phyloP scores from a whole-genome alignment of 2,888 invertebrate species.

The Arctia plantaginis region DNA sequence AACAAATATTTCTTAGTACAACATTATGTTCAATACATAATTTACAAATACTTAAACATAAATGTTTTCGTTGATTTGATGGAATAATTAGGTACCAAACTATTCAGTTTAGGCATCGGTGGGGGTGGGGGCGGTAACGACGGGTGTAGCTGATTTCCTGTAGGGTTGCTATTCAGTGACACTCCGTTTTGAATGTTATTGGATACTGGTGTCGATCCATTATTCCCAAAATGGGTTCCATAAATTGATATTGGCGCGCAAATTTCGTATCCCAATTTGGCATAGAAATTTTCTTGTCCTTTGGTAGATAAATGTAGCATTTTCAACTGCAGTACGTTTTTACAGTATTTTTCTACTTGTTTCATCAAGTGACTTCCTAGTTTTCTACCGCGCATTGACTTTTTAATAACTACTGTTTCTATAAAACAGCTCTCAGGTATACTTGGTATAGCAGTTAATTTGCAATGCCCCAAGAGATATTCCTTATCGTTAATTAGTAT shows the following conservation, averaged over 20 bases:
- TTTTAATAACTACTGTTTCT: constrained; percentile 93
- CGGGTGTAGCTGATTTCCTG: constrained; percentile 26
- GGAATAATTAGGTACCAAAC: constrained; percentile 53
- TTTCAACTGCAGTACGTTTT: constrained; percentile 86
- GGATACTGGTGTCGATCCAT: constrained; percentile 42
- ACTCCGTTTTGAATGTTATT: constrained; percentile 55
- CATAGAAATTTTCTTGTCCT: constrained; percentile 92
- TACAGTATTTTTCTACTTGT: constrained; percentile 91
- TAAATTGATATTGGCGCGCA: constrained; percentile 91
- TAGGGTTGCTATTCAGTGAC: constrained; percentile 50
- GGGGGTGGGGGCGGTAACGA: constrained; percentile 74
- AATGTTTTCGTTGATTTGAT: constrained; percentile 73
- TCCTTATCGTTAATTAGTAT: constrained; percentile 87
- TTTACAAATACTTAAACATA: constrained; percentile 76
- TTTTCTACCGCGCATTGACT: constrained; percentile 90
- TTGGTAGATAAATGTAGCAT: constrained; percentile 90
- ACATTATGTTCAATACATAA: neutral
- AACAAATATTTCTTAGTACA: neutral
- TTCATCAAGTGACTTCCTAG: constrained; percentile 92
- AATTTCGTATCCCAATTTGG: constrained; percentile 89
- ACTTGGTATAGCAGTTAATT: constrained; percentile 90
- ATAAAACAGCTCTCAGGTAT: constrained; percentile 91
- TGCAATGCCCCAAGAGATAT: constrained; percentile 92
- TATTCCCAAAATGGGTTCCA: constrained; percentile 74
- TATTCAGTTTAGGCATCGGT: constrained; percentile 71